Percentiles rank a stretch among this genome's conserved stretches.
These are phyloP conservation scores for Paradisaea rubra DNA, from an alignment of 2,113 vertebrate species.

Conservation along the genomic window DNA sequence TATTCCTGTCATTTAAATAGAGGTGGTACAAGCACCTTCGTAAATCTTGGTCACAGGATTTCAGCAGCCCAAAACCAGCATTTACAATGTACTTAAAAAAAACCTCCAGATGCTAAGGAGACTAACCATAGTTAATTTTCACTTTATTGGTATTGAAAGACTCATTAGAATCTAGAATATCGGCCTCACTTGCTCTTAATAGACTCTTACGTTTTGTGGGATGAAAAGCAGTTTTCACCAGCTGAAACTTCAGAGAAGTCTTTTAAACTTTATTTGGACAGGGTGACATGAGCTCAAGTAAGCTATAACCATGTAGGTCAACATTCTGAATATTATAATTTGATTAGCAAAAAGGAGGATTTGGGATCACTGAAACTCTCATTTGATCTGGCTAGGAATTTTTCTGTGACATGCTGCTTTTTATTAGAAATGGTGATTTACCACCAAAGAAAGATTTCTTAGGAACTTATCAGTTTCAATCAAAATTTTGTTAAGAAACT, in stretches of 20 bases:
- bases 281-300: not conserved
- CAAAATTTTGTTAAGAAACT: not conserved
- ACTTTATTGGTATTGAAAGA: not conserved
- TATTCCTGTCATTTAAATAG: not conserved
- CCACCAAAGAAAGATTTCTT: not conserved
- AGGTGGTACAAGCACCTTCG: not conserved
- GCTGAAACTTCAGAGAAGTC: not conserved
- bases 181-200: not conserved
- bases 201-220: not conserved
- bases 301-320: not conserved
- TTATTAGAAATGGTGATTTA: not conserved
- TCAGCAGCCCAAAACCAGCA: not conserved
- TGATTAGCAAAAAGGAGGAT: not conserved
- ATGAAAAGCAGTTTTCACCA: not conserved
- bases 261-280: not conserved
- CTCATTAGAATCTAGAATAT: not conserved
- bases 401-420: not conserved
- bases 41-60: not conserved
- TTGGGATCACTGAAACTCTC: not conserved
- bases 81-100: not conserved
- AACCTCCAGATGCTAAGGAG: not conserved
- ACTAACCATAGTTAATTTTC: not conserved
- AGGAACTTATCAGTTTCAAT: not conserved
- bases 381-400: not conserved
- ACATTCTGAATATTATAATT: not conserved